Evolutionary conservation across 2,888 invertebrate species (phyloP).

Genomic region (Palloptera scutellata): DNA sequence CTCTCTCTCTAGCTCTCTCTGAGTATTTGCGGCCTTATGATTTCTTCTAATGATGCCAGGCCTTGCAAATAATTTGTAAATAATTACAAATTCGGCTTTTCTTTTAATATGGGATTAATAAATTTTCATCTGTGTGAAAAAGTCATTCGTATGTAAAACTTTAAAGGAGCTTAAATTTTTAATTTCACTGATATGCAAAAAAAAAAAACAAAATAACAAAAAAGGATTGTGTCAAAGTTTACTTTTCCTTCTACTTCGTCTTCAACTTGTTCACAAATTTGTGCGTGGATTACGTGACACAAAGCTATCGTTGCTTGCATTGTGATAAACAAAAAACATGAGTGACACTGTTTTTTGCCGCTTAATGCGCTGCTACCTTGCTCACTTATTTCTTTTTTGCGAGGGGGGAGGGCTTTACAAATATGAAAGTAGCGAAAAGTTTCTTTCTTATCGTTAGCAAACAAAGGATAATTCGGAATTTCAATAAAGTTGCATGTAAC

Average conservation of each 20-base stretch:
- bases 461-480: too few relatives aligned
- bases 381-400: not conserved
- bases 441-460: not conserved
- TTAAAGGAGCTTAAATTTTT: not conserved
- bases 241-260: not conserved
- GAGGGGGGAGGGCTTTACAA: not conserved
- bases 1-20: too few relatives aligned
- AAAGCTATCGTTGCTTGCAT: slow-evolving; percentile 20
- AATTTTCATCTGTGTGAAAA: too few relatives aligned
- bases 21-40: too few relatives aligned
- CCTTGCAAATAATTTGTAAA: not conserved
- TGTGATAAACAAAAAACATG: not conserved
- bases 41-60: too few relatives aligned
- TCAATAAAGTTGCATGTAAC: too few relatives aligned
- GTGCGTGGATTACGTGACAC: slow-evolving; percentile 27
- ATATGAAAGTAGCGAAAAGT: not conserved
- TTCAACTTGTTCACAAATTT: slow-evolving; percentile 9
- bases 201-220: too few relatives aligned
- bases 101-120: not conserved
- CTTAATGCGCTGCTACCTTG: not conserved
- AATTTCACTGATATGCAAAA: not conserved
- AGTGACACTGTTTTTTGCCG: not conserved
- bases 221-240: not conserved
- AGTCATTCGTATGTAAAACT: too few relatives aligned
- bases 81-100: not conserved